Conservation (phyloP, 2,113 vertebrate species). For the Myotis lucifugus region DNA sequence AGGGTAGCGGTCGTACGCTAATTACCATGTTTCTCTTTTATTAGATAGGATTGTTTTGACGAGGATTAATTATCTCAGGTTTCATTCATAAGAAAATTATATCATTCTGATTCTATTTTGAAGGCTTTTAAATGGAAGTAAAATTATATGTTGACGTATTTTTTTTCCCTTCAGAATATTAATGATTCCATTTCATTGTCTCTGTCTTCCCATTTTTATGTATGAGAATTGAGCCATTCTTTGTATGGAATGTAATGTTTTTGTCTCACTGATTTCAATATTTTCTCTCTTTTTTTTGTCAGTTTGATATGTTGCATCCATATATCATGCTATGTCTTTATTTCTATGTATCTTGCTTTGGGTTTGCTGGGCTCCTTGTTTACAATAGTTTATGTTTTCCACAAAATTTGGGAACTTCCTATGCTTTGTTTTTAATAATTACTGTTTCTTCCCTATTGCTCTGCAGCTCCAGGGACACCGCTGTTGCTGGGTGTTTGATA, state of each 20-base stretch:
- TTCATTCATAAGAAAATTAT: not conserved
- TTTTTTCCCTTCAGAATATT: not conserved
- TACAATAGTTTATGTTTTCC: not conserved
- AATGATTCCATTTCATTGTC: not conserved
- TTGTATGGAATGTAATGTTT: not conserved
- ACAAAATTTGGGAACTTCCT: not conserved
- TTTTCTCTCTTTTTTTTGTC: not conserved
- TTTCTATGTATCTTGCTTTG: not conserved
- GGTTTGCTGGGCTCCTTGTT: not conserved
- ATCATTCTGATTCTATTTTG: not conserved
- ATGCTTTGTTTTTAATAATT: not conserved
- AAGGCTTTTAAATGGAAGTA: not conserved
- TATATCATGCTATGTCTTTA: not conserved
- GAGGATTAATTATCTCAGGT: not conserved
- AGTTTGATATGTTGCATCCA: not conserved
- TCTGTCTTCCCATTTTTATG: not conserved
- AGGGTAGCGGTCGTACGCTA: too few relatives aligned
- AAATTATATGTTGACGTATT: not conserved
- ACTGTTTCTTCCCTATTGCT: not conserved
- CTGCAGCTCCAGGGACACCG: not conserved
- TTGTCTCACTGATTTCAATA: not conserved
- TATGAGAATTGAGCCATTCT: not conserved
- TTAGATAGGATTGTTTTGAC: not conserved
- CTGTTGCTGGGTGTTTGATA: not conserved
- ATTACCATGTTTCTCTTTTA: too few relatives aligned